Conservation (phyloP, 2,797 vertebrate genomes). For the Gallinago solitaria region DNA sequence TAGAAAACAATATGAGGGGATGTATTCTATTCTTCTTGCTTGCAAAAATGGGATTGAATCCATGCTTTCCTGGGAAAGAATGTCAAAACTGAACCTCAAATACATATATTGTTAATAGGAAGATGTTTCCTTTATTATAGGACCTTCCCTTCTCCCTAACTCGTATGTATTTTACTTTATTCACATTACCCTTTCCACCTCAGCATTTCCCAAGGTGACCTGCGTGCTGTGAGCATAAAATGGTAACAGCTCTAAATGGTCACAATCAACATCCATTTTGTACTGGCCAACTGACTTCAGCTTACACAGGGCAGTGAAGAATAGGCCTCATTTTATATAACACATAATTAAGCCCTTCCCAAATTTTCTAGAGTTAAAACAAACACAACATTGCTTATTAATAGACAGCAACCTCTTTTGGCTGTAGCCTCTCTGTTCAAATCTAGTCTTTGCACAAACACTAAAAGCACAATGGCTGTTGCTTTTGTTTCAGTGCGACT, state of each 20-base stretch:
- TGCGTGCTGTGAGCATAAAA: neutral
- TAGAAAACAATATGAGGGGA: neutral
- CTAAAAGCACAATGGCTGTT: neutral
- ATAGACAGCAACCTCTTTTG: neutral
- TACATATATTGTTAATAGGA: neutral
- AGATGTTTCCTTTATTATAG: neutral
- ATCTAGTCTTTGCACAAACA: neutral
- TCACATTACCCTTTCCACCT: neutral
- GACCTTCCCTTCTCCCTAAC: neutral
- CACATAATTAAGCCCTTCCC: neutral
- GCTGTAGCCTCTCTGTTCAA: neutral
- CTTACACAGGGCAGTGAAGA: neutral
- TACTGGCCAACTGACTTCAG: neutral
- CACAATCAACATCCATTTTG: neutral
- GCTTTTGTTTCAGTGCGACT: neutral
- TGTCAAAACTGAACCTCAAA: neutral
- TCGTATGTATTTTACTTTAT: neutral
- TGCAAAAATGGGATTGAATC: neutral
- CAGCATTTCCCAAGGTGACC: neutral
- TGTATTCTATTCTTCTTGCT: neutral
- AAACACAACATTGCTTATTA: neutral
- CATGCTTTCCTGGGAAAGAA: neutral
- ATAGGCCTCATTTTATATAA: neutral
- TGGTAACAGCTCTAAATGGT: neutral
- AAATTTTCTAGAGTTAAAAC: neutral